Percentiles rank a stretch among this genome's conserved stretches.
phyloP scores from a whole-genome alignment of 2,888 invertebrate genomes.

The Ormyrus labotus region DNA sequence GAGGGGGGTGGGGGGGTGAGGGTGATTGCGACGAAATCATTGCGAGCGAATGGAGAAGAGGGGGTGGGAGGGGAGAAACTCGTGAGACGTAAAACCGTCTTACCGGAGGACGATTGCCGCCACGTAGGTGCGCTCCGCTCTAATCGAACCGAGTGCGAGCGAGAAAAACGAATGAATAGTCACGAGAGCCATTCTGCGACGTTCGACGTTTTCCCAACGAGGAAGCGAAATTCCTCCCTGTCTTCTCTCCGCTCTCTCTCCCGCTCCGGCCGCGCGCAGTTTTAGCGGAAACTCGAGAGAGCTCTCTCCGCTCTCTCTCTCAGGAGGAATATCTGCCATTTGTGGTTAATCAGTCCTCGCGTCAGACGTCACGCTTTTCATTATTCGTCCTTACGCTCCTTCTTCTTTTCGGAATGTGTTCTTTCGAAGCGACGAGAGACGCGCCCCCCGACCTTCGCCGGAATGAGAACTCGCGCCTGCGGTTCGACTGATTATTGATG shows the following conservation, averaged over 20 bases:
- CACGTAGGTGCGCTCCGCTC: constrained; percentile 53
- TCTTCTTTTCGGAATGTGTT: constrained; percentile 27
- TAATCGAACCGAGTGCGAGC: constrained; percentile 59
- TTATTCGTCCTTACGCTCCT: constrained; percentile 51
- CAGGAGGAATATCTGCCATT: constrained; percentile 52
- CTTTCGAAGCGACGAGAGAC: background rate
- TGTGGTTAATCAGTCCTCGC: constrained; percentile 57
- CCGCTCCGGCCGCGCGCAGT: constrained; percentile 46
- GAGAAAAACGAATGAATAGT: constrained; percentile 61
- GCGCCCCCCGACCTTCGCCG: background rate
- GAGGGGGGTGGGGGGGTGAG: constrained; percentile 46
- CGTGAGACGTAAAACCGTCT: constrained; percentile 72
- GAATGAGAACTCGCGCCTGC: constrained; percentile 12
- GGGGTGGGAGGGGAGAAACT: constrained; percentile 59
- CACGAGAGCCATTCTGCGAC: constrained; percentile 53
- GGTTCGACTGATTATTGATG: constrained; percentile 26
- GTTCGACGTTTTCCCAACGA: constrained; percentile 55
- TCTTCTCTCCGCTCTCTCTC: constrained; percentile 56
- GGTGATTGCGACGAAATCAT: constrained; percentile 77
- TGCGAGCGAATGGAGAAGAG: constrained; percentile 73
- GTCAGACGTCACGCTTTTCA: constrained; percentile 56
- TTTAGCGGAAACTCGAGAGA: constrained; percentile 6
- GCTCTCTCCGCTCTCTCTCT: constrained; percentile 19
- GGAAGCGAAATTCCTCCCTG: constrained; percentile 55
- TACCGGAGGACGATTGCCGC: constrained; percentile 57